Base-by-base conservation (phyloP, 2,888 invertebrate species). In the Drosophila falleni region DNA sequence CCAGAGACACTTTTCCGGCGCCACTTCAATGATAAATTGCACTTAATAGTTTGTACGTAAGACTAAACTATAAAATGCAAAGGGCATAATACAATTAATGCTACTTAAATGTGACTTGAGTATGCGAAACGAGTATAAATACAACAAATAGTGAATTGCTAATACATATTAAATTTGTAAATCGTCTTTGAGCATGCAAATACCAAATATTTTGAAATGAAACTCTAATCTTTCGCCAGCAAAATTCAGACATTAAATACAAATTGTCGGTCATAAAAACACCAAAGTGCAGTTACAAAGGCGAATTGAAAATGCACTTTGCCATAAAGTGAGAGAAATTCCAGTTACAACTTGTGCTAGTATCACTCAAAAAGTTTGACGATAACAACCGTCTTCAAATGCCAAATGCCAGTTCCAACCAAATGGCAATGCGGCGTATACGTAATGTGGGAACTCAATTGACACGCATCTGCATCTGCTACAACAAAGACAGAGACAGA, bases 1-100 rank as follows among this genome's bases (percentile, higher is more conserved):
- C 51, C 51, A 67, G 61, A 54, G 42, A 70, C 78, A 70, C 70
- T 68, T 81, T 81, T 84, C 84, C 82, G 78, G 46, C 59, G 69
- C 54, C 64, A 37, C 66, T 51, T 49, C 61, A 62, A 67, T 83
- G 76, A 78, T 78, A 83, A 81, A 86, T 81, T 56, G 73, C 61
- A 68, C 61, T 80, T 71, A 76, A 80, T 26, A 63, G 31, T 31
- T 77, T 55, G 16, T 53, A 15, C 26, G 47, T 46, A 53, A 23
- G 47, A 9, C 29, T 37, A 10, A 16, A 42, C 39, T 16, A 39
- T 47, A 6, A 49, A 31, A 39, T 39, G 23, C 42, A 11, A n/a
- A 16, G 31, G 3, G 26, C 10, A 19, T 19, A 60, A 41, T 11
- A 35, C 23, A 56, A 46, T 58, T 47, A 10, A 58, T 29, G 16